These are phyloP conservation scores for Chloroceryle amazona DNA, from an alignment of 2,797 vertebrate species.

Conservation along the genomic window DNA sequence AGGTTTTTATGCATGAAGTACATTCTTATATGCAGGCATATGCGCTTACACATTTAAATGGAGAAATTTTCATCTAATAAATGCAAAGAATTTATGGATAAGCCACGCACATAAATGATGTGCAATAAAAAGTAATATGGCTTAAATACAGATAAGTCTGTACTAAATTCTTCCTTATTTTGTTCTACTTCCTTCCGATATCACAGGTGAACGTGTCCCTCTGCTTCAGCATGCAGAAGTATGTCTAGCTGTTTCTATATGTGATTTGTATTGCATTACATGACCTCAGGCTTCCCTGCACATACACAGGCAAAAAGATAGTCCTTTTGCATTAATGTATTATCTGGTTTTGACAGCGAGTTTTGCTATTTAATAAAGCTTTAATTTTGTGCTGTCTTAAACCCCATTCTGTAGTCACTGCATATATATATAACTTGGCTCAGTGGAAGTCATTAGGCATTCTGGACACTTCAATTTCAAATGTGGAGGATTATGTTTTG, in stretches of 20 bases:
- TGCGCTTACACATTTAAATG: not conserved
- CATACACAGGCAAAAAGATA: not conserved
- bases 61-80: not conserved
- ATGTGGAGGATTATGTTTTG: not conserved
- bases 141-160: not conserved
- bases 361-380: not conserved
- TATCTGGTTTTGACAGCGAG: accelerated
- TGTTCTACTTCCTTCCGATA: not conserved
- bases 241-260: not conserved
- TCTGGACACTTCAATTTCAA: not conserved
- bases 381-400: not conserved
- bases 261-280: not conserved
- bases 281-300: not conserved
- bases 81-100: not conserved
- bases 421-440: not conserved
- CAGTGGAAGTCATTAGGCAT: not conserved
- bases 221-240: not conserved
- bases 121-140: not conserved
- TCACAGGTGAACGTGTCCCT: not conserved
- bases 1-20: not conserved
- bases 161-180: not conserved
- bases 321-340: not conserved
- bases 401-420: not conserved
- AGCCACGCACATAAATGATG: not conserved
- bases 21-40: not conserved